Evolutionary conservation across 2,888 invertebrate genomes (phyloP), one percentile per base, ranked within the genome.

Genomic region (Drosophila quinaria): DNA sequence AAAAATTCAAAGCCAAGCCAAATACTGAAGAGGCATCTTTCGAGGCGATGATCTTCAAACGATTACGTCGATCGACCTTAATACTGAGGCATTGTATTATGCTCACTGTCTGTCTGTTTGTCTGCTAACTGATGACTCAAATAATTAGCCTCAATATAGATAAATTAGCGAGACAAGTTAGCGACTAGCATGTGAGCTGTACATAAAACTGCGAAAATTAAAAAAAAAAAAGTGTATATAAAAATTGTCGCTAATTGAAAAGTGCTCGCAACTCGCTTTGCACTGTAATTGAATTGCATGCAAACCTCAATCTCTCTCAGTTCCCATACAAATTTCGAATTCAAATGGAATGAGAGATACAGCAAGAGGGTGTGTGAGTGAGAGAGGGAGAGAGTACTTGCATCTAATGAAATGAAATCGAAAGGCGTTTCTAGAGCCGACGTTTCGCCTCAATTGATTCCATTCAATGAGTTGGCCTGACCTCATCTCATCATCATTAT

Each of bases 221-320:
- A 3, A 11, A 19, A 22, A 60, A 29, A 29, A n/a, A n/a, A n/a
- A n/a, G n/a, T n/a, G n/a, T n/a, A 25, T 5, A 25, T 25, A 25
- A 25, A 52, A 70, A 54, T 62, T 64, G 58, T 46, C 49, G 50
- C 59, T 74, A 88, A 84, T 87, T 87, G 89, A 84, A 86, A 78
- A 78, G 76, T 72, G 73, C 63, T 69, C 78, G 72, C 80, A 72
- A 70, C 59, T 54, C 73, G 74, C 61, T 83, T 78, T 58, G 50
- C 69, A 65, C 29, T 76, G 46, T 76, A 89, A 87, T 87, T 89
- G 88, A 88, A 85, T 78, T 89, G 88, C 89, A 85, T 87, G 89
- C 78, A 70, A 80, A 15, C 15, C 59, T 10, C 50, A 64, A 62
- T 62, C 37, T 22, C 17, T 41, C 54, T 42, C 39, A 22, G 22